Percentiles rank a stretch among this genome's conserved stretches.
Conservation (phyloP, 2,888 invertebrate genomes). For the Trichogramma dendrolimi region DNA sequence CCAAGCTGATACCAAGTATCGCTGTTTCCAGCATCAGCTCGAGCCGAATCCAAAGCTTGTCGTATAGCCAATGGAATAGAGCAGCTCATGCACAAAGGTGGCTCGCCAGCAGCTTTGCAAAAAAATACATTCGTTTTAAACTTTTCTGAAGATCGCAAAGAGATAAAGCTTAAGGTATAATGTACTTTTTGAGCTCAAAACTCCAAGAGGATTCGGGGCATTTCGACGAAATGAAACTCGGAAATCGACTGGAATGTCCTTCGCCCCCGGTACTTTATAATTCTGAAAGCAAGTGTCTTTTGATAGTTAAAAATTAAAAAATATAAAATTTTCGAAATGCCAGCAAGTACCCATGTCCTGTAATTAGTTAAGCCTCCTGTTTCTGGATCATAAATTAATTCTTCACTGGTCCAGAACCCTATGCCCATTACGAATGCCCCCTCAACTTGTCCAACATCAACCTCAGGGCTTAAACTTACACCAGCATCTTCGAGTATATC, state of each 20-base stretch:
- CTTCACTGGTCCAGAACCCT: conserved; percentile 75
- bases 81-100: conserved; percentile 54
- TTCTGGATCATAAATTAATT: conserved; percentile 60
- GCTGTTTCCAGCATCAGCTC: conserved; percentile 61
- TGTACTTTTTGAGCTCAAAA: conserved; percentile 69
- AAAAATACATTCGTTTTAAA: background rate
- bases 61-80: conserved; percentile 62
- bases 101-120: conserved; percentile 57
- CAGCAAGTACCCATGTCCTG: conserved; percentile 65
- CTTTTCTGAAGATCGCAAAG: background rate
- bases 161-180: conserved; percentile 14
- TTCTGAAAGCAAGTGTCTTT: conserved; percentile 47
- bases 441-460: conserved; percentile 74
- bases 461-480: conserved; percentile 67
- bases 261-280: conserved; percentile 72
- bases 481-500: conserved; percentile 75
- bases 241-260: conserved; percentile 77
- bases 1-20: conserved; percentile 61
- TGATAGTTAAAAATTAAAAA: background rate
- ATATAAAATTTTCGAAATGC: background rate
- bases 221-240: conserved; percentile 67
- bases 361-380: conserved; percentile 68
- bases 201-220: conserved; percentile 62
- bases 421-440: conserved; percentile 74
- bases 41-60: conserved; percentile 64